Evolutionary conservation across 2,888 invertebrate genomes (phyloP).

Genomic region (Hipparchia sbordonii): DNA sequence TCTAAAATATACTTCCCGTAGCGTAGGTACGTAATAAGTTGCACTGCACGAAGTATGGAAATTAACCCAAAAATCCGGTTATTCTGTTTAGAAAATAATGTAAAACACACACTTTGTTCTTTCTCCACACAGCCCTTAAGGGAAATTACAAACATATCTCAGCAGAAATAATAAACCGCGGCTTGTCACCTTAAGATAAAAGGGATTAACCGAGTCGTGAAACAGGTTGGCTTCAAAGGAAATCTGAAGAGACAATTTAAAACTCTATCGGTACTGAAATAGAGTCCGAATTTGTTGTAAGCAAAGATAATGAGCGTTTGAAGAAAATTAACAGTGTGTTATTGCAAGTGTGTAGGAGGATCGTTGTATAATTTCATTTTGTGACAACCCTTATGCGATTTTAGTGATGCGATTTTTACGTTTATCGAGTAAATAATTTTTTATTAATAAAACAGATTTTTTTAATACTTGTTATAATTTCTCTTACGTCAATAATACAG

Average conservation of each 20-base stretch:
- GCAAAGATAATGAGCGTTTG: slow-evolving; percentile 47
- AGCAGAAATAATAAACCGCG: slow-evolving; percentile 75
- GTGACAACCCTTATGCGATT: slow-evolving; percentile 67
- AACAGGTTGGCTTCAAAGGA: slow-evolving; percentile 62
- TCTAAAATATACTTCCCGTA: background rate
- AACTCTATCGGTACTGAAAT: slow-evolving; percentile 35
- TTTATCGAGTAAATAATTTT: slow-evolving; percentile 45
- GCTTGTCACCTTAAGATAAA: slow-evolving; percentile 78
- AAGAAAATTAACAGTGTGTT: slow-evolving; percentile 71
- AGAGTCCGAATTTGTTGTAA: slow-evolving; percentile 42
- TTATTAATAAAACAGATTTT: background rate
- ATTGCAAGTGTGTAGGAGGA: slow-evolving; percentile 73
- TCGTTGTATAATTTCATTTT: slow-evolving; percentile 77
- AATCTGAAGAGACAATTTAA: slow-evolving; percentile 9
- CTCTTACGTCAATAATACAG: too few relatives aligned
- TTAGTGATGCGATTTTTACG: slow-evolving; percentile 51
- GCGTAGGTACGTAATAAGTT: too few relatives aligned
- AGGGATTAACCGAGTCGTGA: slow-evolving; percentile 72
- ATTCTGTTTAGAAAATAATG: slow-evolving; percentile 23
- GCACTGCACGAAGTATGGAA: background rate
- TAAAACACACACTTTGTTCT: slow-evolving; percentile 23
- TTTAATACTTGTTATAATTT: background rate
- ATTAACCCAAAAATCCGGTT: slow-evolving; percentile 13
- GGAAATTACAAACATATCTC: slow-evolving; percentile 66
- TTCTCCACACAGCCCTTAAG: slow-evolving; percentile 39